Evolutionary conservation across 2,888 invertebrate genomes (phyloP), one percentile per base, ranked within the genome.

Genomic region (Polyommatus iphigenia): DNA sequence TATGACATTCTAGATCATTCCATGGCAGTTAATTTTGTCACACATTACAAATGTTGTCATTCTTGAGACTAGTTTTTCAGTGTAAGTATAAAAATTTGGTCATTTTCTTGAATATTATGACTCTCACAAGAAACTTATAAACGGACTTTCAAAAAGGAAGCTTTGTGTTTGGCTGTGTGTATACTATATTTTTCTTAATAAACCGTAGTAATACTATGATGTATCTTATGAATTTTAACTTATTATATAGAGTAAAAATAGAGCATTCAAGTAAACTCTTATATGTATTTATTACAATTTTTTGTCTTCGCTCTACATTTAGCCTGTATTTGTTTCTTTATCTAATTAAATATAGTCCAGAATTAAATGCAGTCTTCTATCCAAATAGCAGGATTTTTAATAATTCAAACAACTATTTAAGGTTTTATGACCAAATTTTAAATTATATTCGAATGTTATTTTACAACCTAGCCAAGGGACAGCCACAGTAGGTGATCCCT

Each of bases 381-480:
- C 29, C 32, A 15, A 2, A 15, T 67, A 67, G 15, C 67, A 67
- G 62, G 62, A 32, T 67, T 29, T 10, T 24, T 29, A 13, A 50
- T 50, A 75, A 24, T 15, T 41, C 15, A 24, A 8, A 50, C 18
- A 46, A 50, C 50, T 50, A 24, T 75, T 75, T 54, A 54, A 75
- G 54, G 54, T 75, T 75, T 75, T 54, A 75, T 20, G 46, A 75
- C 46, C 41, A 46, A 41, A 73, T 73, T 50, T 75, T 54, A 50
- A 73, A 73, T 75, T 54, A 54, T 75, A 75, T 75, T 75, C 54
- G 7, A 54, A 75, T 29, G 46, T 75, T 75, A 54, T 75, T 54
- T 75, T 75, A 75, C 50, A 50, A 75, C 75, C 46, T 46, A 29
- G n/a, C 18, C 18, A 75, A 50, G 75, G 54, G 75, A 54, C 54